A percentile compares a stretch with the other conserved stretches of the same genome.
These are phyloP conservation scores for Ennomos quercinarius DNA, from an alignment of 2,888 invertebrate genomes.

Conservation along the genomic window DNA sequence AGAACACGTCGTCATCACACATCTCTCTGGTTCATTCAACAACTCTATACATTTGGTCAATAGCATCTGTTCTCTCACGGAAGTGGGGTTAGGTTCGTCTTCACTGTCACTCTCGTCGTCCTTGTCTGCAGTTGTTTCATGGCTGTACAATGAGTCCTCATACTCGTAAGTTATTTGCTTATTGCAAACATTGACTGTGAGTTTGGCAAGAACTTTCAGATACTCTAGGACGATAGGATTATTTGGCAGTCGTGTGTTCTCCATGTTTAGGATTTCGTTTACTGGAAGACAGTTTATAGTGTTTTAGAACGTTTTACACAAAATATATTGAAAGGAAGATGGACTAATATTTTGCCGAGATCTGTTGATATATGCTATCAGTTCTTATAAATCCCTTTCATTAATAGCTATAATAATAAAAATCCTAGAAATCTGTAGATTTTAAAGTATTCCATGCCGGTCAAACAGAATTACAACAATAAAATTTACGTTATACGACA, in stretches of 20 bases:
- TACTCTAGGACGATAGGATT: slow-evolving; percentile 75
- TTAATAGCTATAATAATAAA: no score
- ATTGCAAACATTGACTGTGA: slow-evolving; percentile 75
- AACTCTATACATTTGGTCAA: slow-evolving; percentile 86
- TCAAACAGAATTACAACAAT: no score
- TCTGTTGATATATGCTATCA: no score
- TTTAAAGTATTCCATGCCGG: no score
- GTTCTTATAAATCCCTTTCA: no score
- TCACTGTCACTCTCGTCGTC: slow-evolving; percentile 87
- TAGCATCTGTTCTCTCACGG: slow-evolving; percentile 75
- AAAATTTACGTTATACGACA: no score
- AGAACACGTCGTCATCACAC: slow-evolving; percentile 73
- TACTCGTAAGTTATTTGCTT: slow-evolving; percentile 76
- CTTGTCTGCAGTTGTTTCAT: slow-evolving; percentile 77
- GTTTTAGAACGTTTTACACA: no score
- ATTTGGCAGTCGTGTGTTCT: slow-evolving; percentile 84
- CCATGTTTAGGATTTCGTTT: slow-evolving; percentile 76
- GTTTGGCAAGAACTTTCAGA: slow-evolving; percentile 74
- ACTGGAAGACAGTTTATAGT: slow-evolving; percentile 59
- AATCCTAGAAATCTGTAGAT: no score
- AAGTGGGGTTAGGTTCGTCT: slow-evolving; percentile 76
- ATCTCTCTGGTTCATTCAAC: slow-evolving; percentile 86
- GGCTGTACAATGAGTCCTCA: slow-evolving; percentile 77
- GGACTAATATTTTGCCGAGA: no score
- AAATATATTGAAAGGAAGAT: no score